Evolutionary conservation across 2,113 vertebrate species (phyloP), one percentile per base, ranked within the genome.

Genomic region (Mugil cephalus): DNA sequence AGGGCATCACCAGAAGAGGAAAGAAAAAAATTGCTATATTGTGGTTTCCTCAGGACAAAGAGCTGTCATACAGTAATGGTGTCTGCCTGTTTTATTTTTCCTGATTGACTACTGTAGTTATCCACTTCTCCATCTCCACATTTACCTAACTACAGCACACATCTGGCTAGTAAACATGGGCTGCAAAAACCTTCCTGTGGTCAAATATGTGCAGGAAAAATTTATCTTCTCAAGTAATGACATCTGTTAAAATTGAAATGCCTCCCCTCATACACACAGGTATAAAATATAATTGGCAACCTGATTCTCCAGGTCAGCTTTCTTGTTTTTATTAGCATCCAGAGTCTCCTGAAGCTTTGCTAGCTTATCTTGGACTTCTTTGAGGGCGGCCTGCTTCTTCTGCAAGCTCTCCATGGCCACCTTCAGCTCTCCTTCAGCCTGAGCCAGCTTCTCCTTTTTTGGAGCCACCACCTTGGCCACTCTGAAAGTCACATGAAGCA

Each of bases 381-480:
- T 92, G 17, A 97, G 91, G 24, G 93, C 94, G 8, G 93, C 93
- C 83, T 97, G 93, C 77, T 97, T 98, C 82, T 95, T 96, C 43
- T 77, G 85, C 8, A 96, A 92, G 59, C 94, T 80, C 2, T 94
- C 92, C 93, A 93, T 94, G 24, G 95, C 96, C 61, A 95, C 77
- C n/a, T 77, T 92, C 56, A 95, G 86, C 82, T 97, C 86, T 39
- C 82, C 93, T 86, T 97, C 93, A 4, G 95, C 95, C 52, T 91
- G 39, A 39, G 89, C 91, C 56, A 97, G 86, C 75, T 97, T 97
- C 35, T 94, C 83, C 85, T 95, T 96, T 88, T 97, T 97, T 1
- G 95, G 95, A 62, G 95, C 95, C 45, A 97, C 95, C 15, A 96
- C 93, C 92, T 96, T 96, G 72, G 94, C 90, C 67, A 95, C 95